Conservation (phyloP, 2,888 invertebrate genomes). For the Eristalis tenax region DNA sequence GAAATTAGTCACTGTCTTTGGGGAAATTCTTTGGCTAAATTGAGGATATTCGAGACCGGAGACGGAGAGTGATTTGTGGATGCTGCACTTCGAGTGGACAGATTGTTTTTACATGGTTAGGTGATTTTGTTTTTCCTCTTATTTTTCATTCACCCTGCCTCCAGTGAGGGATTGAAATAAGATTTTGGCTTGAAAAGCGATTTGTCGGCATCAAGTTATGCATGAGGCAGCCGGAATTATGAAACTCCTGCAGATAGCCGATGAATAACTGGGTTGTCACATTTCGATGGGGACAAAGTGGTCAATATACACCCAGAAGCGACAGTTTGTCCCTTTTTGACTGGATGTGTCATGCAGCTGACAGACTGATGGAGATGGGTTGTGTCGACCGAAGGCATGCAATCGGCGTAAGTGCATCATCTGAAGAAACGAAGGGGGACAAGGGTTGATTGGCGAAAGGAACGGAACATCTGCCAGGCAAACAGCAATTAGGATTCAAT, state of each 20-base stretch:
- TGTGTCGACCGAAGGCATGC: no score
- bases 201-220: neutral
- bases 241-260: neutral
- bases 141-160: neutral
- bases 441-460: no score
- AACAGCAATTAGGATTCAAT: no score
- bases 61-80: constrained; percentile 44
- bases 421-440: no score
- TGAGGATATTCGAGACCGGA: constrained; percentile 55
- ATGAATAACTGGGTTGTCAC: neutral
- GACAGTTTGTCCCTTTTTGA: no score
- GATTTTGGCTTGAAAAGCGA: neutral
- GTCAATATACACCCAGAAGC: no score
- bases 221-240: neutral
- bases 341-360: no score
- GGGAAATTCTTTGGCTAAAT: constrained; percentile 53
- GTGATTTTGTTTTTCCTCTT: neutral
- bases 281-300: neutral
- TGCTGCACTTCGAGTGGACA: constrained; percentile 1
- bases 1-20: constrained; percentile 69
- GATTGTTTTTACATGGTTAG: neutral
- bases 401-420: no score
- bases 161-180: neutral
- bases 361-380: no score
- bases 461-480: no score